Percentiles rank a stretch among this genome's conserved stretches.
Conservation (phyloP, 2,113 vertebrate species). For the Tyto alba region DNA sequence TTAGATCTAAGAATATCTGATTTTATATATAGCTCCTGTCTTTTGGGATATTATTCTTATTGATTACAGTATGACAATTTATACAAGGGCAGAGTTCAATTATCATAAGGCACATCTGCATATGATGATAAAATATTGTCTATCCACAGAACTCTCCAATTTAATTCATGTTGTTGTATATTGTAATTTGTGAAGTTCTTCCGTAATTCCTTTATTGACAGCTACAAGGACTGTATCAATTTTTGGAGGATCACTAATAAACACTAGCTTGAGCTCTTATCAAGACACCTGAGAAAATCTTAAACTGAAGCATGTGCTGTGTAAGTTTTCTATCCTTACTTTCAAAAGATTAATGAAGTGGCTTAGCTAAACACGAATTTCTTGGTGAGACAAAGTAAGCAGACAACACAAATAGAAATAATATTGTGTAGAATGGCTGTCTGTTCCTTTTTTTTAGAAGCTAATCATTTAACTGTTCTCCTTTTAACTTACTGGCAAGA, state of each 20-base stretch:
- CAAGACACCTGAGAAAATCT: background rate
- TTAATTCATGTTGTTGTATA: background rate
- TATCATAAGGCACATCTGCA: background rate
- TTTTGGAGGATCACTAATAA: background rate
- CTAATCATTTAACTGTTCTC: background rate
- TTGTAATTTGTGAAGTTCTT: background rate
- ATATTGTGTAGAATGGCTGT: background rate
- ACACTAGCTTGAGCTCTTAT: background rate
- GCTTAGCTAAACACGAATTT: background rate
- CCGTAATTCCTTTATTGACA: background rate
- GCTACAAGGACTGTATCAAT: background rate
- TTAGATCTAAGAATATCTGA: background rate
- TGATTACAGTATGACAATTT: background rate
- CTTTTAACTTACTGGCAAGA: background rate
- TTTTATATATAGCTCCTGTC: background rate
- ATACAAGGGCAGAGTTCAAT: background rate
- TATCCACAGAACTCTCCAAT: background rate
- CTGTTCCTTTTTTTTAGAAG: background rate
- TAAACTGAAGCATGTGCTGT: background rate
- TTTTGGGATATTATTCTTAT: background rate
- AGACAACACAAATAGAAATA: background rate
- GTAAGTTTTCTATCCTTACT: background rate
- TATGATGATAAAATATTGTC: background rate
- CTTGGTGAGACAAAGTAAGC: background rate
- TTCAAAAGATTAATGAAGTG: background rate